Base-by-base conservation (phyloP, 1,140 invertebrate genomes). In the Caenorhabditis brenneri region DNA sequence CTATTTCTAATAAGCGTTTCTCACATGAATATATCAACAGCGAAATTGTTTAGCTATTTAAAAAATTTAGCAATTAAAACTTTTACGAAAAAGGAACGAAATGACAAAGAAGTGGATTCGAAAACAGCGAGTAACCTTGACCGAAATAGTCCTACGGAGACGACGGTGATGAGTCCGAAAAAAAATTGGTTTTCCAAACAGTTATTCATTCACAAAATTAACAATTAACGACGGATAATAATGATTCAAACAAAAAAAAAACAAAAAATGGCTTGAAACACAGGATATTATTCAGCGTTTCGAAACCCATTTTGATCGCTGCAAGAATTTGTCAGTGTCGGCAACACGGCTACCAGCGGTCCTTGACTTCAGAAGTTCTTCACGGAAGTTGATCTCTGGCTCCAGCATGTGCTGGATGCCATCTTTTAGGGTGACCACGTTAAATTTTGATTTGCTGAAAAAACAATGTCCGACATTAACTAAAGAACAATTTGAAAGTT, bases 351-450 rank as follows among this genome's bases (percentile, higher is more conserved):
- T 74, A 42, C 65, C 65, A n/a, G 65, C 65, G 7, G 65, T 74
- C 46, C 65, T 74, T 22, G 65, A n/a, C n/a, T 74, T 74, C 10
- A 74, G 36, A 74, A 74, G 65, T 46, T 74, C 65, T 29, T 74
- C 65, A 42, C 65, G 65, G 65, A 74, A 74, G 36, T 74, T 74
- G 19, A 74, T 12, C 46, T 74, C 36, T 24, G 65, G 65, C n/a
- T 74, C 65, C 22, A 74, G 15, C 12, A 74, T 74, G 29, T 74
- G 33, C 65, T 74, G 65, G 12, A 74, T 36, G 24, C 65, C 65
- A 1, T 31, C 15, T 6, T 42, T 46, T 0, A 74, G 65, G 24
- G 65, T 74, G 5, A 74, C 65, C 19, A 74, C 65, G 22, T 74
- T 74, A 36, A 74, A 74, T 15, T 74, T 74, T 12, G 65, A 33